Evolutionary conservation across 2,888 invertebrate genomes (phyloP).

Genomic region (Epinotia ramella): DNA sequence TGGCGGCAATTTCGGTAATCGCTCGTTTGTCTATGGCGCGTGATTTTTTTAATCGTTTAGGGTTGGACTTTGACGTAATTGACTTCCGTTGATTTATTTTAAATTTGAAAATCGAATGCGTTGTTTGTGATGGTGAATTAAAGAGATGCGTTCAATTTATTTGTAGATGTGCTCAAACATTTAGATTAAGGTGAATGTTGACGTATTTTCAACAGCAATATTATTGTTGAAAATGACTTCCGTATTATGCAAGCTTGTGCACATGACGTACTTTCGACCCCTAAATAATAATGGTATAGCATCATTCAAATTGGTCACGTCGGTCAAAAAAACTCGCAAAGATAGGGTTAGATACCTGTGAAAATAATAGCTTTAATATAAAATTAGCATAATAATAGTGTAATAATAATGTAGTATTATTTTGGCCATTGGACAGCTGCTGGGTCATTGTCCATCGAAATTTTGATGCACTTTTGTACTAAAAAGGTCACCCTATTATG

Average conservation of each 20-base stretch:
- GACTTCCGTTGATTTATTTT: constrained; percentile 13
- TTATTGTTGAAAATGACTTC: not conserved
- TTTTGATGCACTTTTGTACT: constrained; percentile 63
- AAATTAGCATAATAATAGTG: constrained; percentile 82
- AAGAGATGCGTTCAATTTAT: not conserved
- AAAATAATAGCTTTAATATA: constrained; percentile 74
- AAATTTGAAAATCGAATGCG: constrained; percentile 1
- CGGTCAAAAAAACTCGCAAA: constrained; percentile 63
- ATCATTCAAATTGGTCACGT: constrained; percentile 81
- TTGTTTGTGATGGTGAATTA: not conserved
- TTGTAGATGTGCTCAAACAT: too few species aligned
- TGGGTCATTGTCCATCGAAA: constrained; percentile 78
- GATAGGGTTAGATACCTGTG: constrained; percentile 75
- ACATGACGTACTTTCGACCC: constrained; percentile 21
- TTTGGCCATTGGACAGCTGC: constrained; percentile 76
- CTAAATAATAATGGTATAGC: constrained; percentile 59
- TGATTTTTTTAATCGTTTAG: constrained; percentile 38
- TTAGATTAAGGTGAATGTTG: too few species aligned
- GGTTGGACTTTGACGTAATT: constrained; percentile 38
- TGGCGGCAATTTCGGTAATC: constrained; percentile 55
- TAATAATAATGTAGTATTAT: constrained; percentile 68
- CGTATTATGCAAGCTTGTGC: not conserved
- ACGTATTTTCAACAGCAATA: not conserved
- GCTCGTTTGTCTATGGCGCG: constrained; percentile 40
- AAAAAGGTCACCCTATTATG: constrained; percentile 67